These are phyloP conservation scores for Philaethria dido DNA, from an alignment of 2,888 invertebrate genomes.

Conservation along the genomic window DNA sequence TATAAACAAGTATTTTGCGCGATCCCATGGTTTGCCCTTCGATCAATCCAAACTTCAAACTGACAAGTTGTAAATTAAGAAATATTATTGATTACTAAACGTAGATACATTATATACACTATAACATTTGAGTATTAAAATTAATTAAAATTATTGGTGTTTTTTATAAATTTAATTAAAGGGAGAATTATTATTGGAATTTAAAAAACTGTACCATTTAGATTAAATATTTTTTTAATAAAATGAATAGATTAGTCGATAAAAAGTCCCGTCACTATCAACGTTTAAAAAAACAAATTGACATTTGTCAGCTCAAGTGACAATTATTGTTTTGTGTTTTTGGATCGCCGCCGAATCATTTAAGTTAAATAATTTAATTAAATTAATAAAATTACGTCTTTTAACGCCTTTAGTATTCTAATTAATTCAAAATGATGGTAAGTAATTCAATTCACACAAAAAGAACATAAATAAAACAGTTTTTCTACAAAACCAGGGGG, in stretches of 20 bases:
- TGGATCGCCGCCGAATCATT: slow-evolving; percentile 8
- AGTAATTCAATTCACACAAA: slow-evolving; percentile 45
- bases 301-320: slow-evolving; percentile 37
- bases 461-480: neutral
- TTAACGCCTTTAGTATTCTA: neutral
- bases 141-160: no score
- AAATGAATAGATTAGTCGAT: neutral
- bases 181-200: no score
- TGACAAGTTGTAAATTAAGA: slow-evolving; percentile 14
- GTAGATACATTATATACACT: neutral
- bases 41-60: slow-evolving; percentile 27
- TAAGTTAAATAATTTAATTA: slow-evolving; percentile 17
- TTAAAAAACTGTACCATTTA: no score
- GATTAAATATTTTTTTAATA: no score
- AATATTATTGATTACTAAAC: slow-evolving; percentile 4
- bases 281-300: slow-evolving; percentile 1
- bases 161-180: no score
- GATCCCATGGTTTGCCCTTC: slow-evolving; percentile 52
- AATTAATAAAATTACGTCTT: neutral
- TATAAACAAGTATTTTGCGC: slow-evolving; percentile 55
- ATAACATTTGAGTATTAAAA: neutral
- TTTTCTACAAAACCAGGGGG: slow-evolving; percentile 53
- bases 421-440: slow-evolving; percentile 63
- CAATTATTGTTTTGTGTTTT: slow-evolving; percentile 29
- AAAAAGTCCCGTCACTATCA: neutral